A percentile compares a stretch with the other conserved stretches of the same genome.
Conservation (phyloP, 1,140 invertebrate species). For the Helicoverpa armigera region DNA sequence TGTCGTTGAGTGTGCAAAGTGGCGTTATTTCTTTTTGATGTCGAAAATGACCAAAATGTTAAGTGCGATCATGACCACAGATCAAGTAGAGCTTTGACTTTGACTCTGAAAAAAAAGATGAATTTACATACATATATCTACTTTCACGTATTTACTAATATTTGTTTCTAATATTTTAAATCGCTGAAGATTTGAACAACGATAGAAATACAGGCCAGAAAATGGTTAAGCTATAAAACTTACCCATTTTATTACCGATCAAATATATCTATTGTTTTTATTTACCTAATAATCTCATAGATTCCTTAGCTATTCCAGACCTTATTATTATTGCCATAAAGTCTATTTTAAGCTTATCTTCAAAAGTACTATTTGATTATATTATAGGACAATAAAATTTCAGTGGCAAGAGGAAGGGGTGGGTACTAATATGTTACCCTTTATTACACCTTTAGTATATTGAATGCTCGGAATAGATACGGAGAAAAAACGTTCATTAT, state of each 20-base stretch:
- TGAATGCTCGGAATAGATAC: conserved; percentile 70
- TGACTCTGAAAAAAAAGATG: too few relatives aligned
- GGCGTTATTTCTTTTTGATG: neutral
- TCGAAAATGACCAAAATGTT: too few relatives aligned
- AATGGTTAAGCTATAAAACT: conserved; percentile 60
- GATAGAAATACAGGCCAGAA: conserved; percentile 43
- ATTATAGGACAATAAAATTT: conserved; percentile 68
- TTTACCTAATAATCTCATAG: conserved; percentile 59
- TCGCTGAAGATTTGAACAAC: neutral
- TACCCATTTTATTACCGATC: conserved; percentile 68
- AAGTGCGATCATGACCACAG: too few relatives aligned
- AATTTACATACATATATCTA: neutral
- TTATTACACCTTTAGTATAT: conserved; percentile 77
- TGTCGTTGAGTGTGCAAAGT: neutral
- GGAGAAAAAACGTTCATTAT: conserved; percentile 83
- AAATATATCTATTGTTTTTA: conserved; percentile 68
- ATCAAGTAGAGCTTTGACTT: too few relatives aligned
- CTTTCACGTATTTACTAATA: too few relatives aligned
- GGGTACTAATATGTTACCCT: conserved; percentile 64
- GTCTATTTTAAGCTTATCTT: conserved; percentile 29
- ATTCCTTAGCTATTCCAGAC: conserved; percentile 26
- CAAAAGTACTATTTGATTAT: conserved; percentile 62
- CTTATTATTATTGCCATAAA: conserved; percentile 44
- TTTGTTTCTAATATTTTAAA: neutral
- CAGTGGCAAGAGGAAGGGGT: conserved; percentile 61